Conservation (phyloP, 2,113 vertebrate genomes). For the Myotis yumanensis region DNA sequence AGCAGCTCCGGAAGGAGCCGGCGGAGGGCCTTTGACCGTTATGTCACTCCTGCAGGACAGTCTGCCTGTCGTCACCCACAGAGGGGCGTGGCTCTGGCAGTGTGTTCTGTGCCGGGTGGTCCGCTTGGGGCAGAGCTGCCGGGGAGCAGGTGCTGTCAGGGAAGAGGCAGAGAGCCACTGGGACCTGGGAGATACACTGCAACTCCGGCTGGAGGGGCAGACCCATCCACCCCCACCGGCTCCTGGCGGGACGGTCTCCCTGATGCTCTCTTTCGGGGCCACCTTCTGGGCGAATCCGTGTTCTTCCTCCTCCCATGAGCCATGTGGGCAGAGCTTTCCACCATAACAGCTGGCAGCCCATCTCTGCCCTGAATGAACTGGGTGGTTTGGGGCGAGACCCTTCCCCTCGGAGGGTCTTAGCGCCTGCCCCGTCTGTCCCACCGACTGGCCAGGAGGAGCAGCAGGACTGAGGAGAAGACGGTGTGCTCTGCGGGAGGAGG, state of each 20-base stretch:
- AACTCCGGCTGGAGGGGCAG: constrained; percentile 17
- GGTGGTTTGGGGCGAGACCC: neutral
- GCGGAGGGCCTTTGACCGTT: neutral
- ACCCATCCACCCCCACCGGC: neutral
- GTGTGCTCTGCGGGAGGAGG: neutral
- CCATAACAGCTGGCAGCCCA: neutral
- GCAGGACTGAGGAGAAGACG: neutral
- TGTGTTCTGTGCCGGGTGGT: neutral
- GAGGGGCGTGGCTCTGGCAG: neutral
- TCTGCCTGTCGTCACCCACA: neutral
- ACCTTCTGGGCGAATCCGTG: neutral
- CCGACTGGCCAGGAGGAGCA: neutral
- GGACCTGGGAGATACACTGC: constrained; percentile 23
- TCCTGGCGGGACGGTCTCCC: neutral
- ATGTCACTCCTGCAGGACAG: constrained; percentile 15
- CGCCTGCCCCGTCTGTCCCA: neutral
- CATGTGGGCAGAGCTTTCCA: neutral
- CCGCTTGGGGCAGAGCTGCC: neutral
- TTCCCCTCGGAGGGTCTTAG: neutral
- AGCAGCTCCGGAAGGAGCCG: neutral
- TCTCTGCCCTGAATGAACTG: neutral
- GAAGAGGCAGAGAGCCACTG: neutral
- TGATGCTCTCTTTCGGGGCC: neutral
- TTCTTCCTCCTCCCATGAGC: neutral
- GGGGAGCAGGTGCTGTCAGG: neutral